Evolutionary conservation across 2,797 vertebrate genomes (phyloP).

Genomic region (Chelidonichthys spinosus): DNA sequence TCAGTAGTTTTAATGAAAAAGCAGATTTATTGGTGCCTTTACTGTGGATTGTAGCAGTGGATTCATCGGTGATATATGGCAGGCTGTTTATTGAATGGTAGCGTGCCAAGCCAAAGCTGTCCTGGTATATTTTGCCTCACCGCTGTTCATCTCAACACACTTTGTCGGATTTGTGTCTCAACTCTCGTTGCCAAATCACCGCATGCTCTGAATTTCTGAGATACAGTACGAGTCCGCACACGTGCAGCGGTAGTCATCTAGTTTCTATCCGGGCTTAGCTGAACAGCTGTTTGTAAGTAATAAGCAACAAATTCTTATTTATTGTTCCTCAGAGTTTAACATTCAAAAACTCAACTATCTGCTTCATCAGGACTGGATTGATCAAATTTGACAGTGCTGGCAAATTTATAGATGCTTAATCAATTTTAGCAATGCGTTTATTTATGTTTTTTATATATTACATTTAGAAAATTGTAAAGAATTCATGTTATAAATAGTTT

Average conservation of each 20-base stretch:
- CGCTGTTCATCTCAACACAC: constrained; percentile 4
- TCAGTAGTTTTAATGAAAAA: constrained; percentile 58
- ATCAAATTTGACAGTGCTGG: background rate
- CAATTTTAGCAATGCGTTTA: background rate
- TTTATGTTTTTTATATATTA: background rate
- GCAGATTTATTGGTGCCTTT: constrained; percentile 55
- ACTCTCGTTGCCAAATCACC: constrained; percentile 28
- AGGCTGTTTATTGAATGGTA: constrained; percentile 40
- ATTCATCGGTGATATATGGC: constrained; percentile 45
- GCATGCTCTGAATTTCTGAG: constrained; percentile 11
- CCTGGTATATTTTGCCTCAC: constrained; percentile 44
- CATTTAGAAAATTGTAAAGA: accelerated
- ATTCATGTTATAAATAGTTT: background rate
- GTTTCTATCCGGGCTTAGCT: background rate
- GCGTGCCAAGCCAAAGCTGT: constrained; percentile 10
- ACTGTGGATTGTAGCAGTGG: constrained; percentile 29
- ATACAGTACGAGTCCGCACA: background rate
- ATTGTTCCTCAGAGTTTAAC: background rate
- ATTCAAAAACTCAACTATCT: constrained; percentile 9
- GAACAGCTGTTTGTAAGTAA: background rate
- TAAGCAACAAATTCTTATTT: background rate
- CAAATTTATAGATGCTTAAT: background rate
- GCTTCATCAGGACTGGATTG: background rate
- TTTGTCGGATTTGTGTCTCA: constrained; percentile 44
- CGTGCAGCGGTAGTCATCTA: background rate